Conservation (phyloP, 1,140 invertebrate genomes). For the Schlechtendalia chinensis region DNA sequence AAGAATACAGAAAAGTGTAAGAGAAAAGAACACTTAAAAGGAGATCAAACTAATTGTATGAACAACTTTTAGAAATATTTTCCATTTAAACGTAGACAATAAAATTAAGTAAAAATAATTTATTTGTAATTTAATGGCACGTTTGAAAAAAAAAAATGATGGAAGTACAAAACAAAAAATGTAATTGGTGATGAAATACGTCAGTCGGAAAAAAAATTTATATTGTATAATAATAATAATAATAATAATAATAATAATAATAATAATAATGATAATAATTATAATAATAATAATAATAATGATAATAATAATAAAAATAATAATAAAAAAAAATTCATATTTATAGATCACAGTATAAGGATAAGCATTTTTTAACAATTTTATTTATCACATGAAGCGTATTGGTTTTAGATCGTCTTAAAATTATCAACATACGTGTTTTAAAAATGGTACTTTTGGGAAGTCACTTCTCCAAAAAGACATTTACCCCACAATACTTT, state of each 20-base stretch:
- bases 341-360: slow-evolving; percentile 48
- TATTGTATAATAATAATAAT: slow-evolving; percentile 28
- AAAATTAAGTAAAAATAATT: slow-evolving; percentile 47
- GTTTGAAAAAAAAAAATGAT: slow-evolving; percentile 43
- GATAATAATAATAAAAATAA: slow-evolving; percentile 37
- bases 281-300: slow-evolving; percentile 21
- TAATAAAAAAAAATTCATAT: slow-evolving; percentile 48
- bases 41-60: slow-evolving; percentile 38
- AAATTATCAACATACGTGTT: slow-evolving; percentile 49
- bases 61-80: slow-evolving; percentile 33
- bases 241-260: slow-evolving; percentile 42
- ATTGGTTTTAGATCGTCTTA: slow-evolving; percentile 49
- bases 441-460: slow-evolving; percentile 50
- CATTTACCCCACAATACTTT: slow-evolving; percentile 46
- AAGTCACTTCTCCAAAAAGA: slow-evolving; percentile 46
- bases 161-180: slow-evolving; percentile 44
- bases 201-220: slow-evolving; percentile 45
- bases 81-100: slow-evolving; percentile 5
- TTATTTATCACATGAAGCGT: slow-evolving; percentile 49
- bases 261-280: slow-evolving; percentile 39
- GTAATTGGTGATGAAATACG: slow-evolving; percentile 42
- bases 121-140: slow-evolving; percentile 47
- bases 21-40: slow-evolving; percentile 40
- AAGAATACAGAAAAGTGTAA: slow-evolving; percentile 39
- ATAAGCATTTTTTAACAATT: slow-evolving; percentile 46